Base-by-base conservation (phyloP, 2,888 invertebrate species). In the Leucozona laternaria region DNA sequence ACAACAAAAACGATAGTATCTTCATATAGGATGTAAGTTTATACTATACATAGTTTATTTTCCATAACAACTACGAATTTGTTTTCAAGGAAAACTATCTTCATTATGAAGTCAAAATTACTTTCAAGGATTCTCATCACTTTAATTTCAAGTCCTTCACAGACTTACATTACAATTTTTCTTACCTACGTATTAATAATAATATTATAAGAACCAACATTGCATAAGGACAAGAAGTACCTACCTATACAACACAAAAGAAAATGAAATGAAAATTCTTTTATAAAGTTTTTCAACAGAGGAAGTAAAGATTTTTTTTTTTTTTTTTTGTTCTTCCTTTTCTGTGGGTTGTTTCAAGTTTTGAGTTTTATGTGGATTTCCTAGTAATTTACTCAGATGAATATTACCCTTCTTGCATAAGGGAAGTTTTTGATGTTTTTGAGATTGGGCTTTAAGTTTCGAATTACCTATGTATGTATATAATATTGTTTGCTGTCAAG, bases 21-120 rank as follows among this genome's bases (percentile, higher is more conserved):
- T 25, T 3, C 25, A n/a, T 8, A n/a, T 43, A n/a, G 4, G 43
- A n/a, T n/a, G n/a, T n/a, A n/a, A n/a, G 31, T 8, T 7, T 31
- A 28, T 5, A 5, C 0, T 5, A 28, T 28, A 10, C 7, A 3
- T 64, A 28, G 45, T 64, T 64, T 64, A 17, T 28, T 45, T 58
- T 58, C 13, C 20, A 20, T 37, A 37, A 55, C 75, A 37, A 53
- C 66, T 53, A 80, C 64, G 55, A 75, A 62, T 77, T 58, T 45
- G 58, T 78, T 78, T 58, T 72, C 78, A 72, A 75, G 68, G 72
- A 66, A 71, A 82, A 82, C 82, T 82, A 78, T 82, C 78, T 78
- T 82, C 78, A 82, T 82, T 78, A 82, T 43, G 48, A 72, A 78
- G 62, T 48, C 43, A 50, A 66, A 78, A 82, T 68, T 82, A 73